These are phyloP conservation scores for Suncus etruscus DNA, from an alignment of 2,113 vertebrate genomes.

Conservation along the genomic window DNA sequence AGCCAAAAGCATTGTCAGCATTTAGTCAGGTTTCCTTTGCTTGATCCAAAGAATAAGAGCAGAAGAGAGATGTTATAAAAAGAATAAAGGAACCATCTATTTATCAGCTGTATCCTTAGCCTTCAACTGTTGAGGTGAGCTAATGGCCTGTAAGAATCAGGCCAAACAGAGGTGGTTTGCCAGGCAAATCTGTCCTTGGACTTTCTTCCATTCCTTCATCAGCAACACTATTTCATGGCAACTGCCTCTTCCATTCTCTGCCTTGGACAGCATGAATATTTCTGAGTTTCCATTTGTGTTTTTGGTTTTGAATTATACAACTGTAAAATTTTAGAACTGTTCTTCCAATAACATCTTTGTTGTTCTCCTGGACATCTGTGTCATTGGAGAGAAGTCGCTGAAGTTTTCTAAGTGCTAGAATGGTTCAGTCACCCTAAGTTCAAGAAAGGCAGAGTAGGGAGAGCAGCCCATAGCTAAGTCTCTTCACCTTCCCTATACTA, in stretches of 20 bases:
- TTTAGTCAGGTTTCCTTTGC: conserved; percentile 48
- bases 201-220: neutral
- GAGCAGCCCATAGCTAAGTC: neutral
- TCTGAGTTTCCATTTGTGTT: neutral
- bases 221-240: neutral
- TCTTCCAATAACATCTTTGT: neutral
- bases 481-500: neutral
- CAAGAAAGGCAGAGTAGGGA: neutral
- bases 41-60: conserved; percentile 42
- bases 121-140: neutral
- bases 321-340: conserved; percentile 1
- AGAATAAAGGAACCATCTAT: conserved; percentile 9
- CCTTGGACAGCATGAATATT: neutral
- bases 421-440: neutral
- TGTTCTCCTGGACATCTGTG: neutral
- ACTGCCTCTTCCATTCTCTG: neutral
- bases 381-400: neutral
- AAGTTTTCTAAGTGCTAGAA: neutral
- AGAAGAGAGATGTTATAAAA: conserved; percentile 23
- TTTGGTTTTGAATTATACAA: conserved; percentile 11
- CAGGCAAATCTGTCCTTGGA: neutral
- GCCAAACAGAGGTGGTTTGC: neutral
- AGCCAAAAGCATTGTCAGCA: conserved; percentile 69
- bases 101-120: conserved; percentile 28
- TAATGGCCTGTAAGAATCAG: neutral